phyloP scores from a whole-genome alignment of 2,797 vertebrate genomes.

The Syndactyla subalaris region DNA sequence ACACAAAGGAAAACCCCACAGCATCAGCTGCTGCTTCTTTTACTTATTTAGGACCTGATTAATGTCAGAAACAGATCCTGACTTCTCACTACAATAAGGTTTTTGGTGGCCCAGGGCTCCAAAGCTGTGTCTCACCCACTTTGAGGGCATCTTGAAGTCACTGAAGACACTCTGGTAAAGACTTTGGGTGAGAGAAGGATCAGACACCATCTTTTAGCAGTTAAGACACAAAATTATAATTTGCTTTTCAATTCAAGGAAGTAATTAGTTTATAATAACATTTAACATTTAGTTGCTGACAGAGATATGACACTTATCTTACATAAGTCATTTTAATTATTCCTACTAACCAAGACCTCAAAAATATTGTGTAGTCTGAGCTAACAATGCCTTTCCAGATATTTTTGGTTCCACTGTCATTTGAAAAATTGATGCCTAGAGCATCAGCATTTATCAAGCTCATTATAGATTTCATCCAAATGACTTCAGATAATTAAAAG shows the following conservation, averaged over 20 bases:
- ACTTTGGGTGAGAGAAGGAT: neutral
- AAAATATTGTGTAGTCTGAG: constrained; percentile 33
- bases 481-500: constrained; percentile 66
- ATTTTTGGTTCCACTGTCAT: constrained; percentile 22
- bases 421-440: constrained; percentile 59
- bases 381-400: constrained; percentile 55
- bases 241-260: constrained; percentile 48
- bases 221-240: constrained; percentile 25
- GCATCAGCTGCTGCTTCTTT: neutral
- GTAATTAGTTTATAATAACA: constrained; percentile 65
- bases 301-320: constrained; percentile 61
- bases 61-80: neutral
- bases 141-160: neutral
- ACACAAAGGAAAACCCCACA: neutral
- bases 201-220: neutral
- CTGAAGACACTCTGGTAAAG: neutral
- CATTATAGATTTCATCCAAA: constrained; percentile 62
- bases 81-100: neutral
- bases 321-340: constrained; percentile 68
- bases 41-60: neutral
- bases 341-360: constrained; percentile 51
- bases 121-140: too few species aligned
- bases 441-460: constrained; percentile 64
- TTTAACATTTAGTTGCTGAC: constrained; percentile 62
- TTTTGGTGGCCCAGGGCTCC: neutral